Evolutionary conservation across 2,797 vertebrate genomes (phyloP).

Genomic region (Saxicola maurus): DNA sequence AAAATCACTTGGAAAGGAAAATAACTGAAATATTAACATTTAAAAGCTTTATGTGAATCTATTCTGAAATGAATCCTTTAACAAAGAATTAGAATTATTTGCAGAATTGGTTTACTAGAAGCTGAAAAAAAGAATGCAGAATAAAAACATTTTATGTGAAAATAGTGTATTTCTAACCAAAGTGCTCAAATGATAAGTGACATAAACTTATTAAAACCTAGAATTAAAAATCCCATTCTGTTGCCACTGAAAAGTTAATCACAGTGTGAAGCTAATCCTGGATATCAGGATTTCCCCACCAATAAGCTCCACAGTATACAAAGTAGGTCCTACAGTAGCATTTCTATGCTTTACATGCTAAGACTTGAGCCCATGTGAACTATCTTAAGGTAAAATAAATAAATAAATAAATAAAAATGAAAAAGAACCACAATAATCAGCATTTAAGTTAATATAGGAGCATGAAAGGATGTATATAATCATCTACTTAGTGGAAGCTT

Average conservation of each 20-base stretch:
- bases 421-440: slow-evolving; percentile 29
- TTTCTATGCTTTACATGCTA: neutral
- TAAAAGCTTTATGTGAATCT: neutral
- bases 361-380: neutral
- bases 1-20: neutral
- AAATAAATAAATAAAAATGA: neutral
- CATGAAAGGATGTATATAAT: slow-evolving; percentile 48
- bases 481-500: slow-evolving; percentile 44
- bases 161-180: neutral
- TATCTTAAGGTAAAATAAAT: neutral
- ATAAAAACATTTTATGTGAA: neutral
- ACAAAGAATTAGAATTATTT: slow-evolving; percentile 3
- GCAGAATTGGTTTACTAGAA: neutral
- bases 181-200: slow-evolving; percentile 18
- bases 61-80: neutral
- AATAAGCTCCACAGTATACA: neutral
- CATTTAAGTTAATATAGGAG: slow-evolving; percentile 46
- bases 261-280: slow-evolving; percentile 40
- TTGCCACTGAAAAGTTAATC: slow-evolving; percentile 56
- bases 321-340: neutral
- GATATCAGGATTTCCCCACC: slow-evolving; percentile 47
- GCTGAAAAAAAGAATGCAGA: neutral
- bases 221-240: slow-evolving; percentile 38
- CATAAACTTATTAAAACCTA: slow-evolving; percentile 47
- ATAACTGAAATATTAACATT: neutral